phyloP scores from a whole-genome alignment of 2,797 vertebrate species.

The Pipistrellus pipistrellus region DNA sequence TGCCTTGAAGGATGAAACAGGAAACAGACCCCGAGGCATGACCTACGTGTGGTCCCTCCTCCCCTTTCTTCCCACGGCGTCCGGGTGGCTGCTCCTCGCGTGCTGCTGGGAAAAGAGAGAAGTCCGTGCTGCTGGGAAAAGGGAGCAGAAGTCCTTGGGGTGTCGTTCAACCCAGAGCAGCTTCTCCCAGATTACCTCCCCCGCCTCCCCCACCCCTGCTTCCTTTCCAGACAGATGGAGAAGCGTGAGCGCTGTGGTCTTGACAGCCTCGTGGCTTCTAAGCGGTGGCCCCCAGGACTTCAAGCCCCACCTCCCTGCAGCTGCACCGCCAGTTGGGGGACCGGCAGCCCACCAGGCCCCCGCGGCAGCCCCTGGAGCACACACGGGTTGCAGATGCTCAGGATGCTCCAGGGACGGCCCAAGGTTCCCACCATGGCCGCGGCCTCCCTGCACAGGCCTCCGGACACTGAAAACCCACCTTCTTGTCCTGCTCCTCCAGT shows the following conservation, averaged over 20 bases:
- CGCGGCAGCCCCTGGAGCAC: neutral
- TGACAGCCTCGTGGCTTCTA: conserved; percentile 65
- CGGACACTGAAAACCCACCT: neutral
- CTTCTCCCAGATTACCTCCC: neutral
- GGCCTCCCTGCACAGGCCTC: neutral
- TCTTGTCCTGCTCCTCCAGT: neutral
- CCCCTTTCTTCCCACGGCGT: neutral
- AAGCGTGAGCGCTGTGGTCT: conserved; percentile 8
- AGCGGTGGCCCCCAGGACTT: neutral
- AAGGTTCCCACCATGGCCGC: neutral
- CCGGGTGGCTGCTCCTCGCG: neutral
- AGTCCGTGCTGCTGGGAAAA: neutral
- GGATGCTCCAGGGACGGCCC: neutral
- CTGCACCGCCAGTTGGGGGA: conserved; percentile 48
- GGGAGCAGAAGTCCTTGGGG: neutral
- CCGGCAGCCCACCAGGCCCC: conserved; percentile 28
- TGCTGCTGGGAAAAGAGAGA: neutral
- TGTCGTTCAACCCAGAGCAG: neutral
- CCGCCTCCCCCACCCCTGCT: neutral
- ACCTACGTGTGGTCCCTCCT: neutral
- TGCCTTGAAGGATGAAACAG: neutral
- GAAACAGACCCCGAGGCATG: neutral
- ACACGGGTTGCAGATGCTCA: neutral
- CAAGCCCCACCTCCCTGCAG: conserved; percentile 56
- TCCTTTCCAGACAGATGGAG: conserved; percentile 72